Base-by-base conservation (phyloP, 2,888 invertebrate species). In the Nemurella pictetii region DNA sequence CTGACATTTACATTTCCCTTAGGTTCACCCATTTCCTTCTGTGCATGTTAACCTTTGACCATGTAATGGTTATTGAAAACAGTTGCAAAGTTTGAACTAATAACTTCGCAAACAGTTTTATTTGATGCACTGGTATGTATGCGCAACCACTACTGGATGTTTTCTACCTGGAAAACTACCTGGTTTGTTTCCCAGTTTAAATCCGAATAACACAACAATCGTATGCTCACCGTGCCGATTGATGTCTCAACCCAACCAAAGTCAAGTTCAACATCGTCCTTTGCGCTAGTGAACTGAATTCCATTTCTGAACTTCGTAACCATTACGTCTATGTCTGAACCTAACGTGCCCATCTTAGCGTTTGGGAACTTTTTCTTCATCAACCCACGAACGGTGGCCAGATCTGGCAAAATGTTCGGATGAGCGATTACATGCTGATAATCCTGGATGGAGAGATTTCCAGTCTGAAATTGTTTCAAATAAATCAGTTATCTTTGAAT, bases 361-460 rank as follows among this genome's bases (percentile, higher is more conserved):
- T 92, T 95, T 0, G 97, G 97, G 90, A 96, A 96, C 88, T 93
- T 94, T 86, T 91, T 93, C 88, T 95, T 96, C 92, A 97, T 91
- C 78, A 97, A 89, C 0, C 97, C 97, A 86, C 96, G 92, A 85
- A 97, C 91, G 0, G 93, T 92, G 0, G 95, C 93, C 72, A 97
- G 89, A 83, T 97, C 97, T 0, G 95, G 93, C 82, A 96, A 89
- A 86, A 97, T 95, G 89, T 95, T 94, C 0, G 96, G 95, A 91
- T 97, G 96, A 0, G 96, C 95, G 20, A 97, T 91, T 7, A 96
- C 89, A 88, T 92, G 94, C 88, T 96, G 94, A 89, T 94, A 97
- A 87, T 97, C 96, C 15, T 88, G 87, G 1, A 88, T 73, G 32
- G 87, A 86, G 12, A 90, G 80, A n/a, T 88, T 88, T 5, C 90